Base-by-base conservation (phyloP, 1,140 invertebrate species). In the Drosophila seguyi region DNA sequence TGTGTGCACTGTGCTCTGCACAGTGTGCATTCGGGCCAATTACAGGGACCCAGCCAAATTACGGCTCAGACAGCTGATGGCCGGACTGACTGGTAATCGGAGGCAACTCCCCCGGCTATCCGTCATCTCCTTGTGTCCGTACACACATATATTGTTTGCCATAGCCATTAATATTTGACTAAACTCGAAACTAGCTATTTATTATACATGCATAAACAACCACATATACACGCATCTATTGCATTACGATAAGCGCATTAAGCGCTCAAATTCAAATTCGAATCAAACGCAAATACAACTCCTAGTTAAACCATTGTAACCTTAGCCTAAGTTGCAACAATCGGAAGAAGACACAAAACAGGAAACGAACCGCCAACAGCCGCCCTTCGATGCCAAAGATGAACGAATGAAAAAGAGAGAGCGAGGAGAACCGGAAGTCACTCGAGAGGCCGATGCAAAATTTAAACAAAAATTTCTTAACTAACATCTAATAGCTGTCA, bases 121-220 rank as follows among this genome's bases (percentile, higher is more conserved):
- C 16, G 63, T 29, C 48, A 42, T 69, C 67, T 69, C 67, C 44
- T 36, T 63, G 63, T 67, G 27, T 67, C 55, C 39, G 45, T 20
- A 58, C 31, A 58, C 31, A 72, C 55, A 65, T 31, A 50, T 52
- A 66, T 65, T 75, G 61, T 79, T 72, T 84, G 60, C 81, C 75
- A 67, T 79, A 85, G 81, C 65, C 65, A 87, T 86, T 83, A 87
- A 75, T 87, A 79, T 83, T 88, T 79, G 75, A 88, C 83, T 83
- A 79, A 76, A 86, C 63, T 79, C 74, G 79, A 86, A 87, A 81
- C 73, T 86, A 86, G 83, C 79, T 87, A 87, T 86, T 87, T 77
- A 82, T 75, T 87, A 79, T 59, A 75, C 55, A 71, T 78, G 76
- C 74, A 59, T 77, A 67, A 56, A 81, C 45, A 68, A 55, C 71